Percentiles rank a stretch among this genome's conserved stretches.
These are phyloP conservation scores for Muscina levida DNA, from an alignment of 2,888 invertebrate genomes.

Conservation along the genomic window DNA sequence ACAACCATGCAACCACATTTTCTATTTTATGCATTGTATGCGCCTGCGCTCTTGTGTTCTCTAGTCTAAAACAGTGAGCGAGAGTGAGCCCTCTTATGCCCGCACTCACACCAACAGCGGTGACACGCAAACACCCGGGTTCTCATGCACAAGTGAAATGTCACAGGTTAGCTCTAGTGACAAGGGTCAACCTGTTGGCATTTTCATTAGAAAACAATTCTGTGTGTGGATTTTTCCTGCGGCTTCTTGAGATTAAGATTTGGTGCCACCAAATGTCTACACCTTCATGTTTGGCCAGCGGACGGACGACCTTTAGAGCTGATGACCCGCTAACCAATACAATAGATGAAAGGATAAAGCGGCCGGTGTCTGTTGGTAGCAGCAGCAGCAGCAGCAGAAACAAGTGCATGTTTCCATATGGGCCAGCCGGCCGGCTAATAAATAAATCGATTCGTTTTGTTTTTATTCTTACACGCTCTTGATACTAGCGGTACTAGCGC, in stretches of 20 bases:
- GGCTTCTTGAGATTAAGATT: not conserved
- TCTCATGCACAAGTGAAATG: conserved; percentile 37
- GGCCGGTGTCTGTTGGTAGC: conserved; percentile 3
- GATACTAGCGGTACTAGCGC: conserved; percentile 25
- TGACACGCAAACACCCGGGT: not conserved
- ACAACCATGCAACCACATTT: conserved; percentile 34
- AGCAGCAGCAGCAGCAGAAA: not conserved
- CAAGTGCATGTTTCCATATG: not conserved
- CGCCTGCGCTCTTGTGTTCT: not conserved
- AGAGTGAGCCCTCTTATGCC: not conserved
- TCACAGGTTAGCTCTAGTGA: conserved; percentile 38
- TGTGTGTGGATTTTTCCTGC: conserved; percentile 19
- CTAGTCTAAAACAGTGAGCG: no score
- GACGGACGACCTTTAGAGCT: not conserved
- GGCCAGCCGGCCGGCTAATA: not conserved
- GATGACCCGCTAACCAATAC: not conserved
- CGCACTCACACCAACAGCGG: not conserved
- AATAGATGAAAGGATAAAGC: conserved; percentile 47
- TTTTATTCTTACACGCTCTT: not conserved
- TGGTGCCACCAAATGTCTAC: conserved; percentile 39
- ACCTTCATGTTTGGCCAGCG: conserved; percentile 18
- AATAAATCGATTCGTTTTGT: not conserved
- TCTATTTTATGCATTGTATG: not conserved
- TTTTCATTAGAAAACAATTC: conserved; percentile 47
- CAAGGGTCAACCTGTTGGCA: conserved; percentile 53